These are phyloP conservation scores for Diplazon laetatorius DNA, from an alignment of 2,888 invertebrate genomes.

Conservation along the genomic window DNA sequence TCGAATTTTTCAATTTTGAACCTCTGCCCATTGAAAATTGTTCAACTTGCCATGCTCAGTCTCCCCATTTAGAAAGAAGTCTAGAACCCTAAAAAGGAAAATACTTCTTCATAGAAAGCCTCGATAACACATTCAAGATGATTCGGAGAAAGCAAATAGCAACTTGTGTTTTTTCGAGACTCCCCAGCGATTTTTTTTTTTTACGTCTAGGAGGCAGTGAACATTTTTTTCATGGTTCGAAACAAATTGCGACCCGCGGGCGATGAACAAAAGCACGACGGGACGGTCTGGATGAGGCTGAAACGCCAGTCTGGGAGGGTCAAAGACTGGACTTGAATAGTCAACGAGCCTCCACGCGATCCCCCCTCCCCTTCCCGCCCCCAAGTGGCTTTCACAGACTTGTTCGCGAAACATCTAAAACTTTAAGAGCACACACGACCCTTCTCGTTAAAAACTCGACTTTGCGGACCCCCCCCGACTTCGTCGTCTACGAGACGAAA, in stretches of 20 bases:
- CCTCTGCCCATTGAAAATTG: too few relatives aligned
- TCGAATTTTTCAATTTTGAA: too few relatives aligned
- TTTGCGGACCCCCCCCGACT: background rate
- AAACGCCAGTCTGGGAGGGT: slow-evolving; percentile 32
- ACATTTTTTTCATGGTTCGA: slow-evolving; percentile 20
- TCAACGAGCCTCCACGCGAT: slow-evolving; percentile 31
- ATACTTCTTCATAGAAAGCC: too few relatives aligned
- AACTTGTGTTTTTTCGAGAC: background rate
- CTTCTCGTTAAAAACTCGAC: slow-evolving; percentile 9
- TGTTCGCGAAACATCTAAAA: slow-evolving; percentile 18
- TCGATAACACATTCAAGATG: too few relatives aligned
- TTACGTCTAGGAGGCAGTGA: background rate
- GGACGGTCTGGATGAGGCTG: slow-evolving; percentile 31
- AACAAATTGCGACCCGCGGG: background rate
- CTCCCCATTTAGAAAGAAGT: too few relatives aligned
- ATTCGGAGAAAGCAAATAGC: too few relatives aligned
- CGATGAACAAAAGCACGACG: slow-evolving; percentile 15
- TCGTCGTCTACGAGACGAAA: background rate
- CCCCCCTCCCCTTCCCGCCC: too few relatives aligned
- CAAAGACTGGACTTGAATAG: slow-evolving; percentile 50
- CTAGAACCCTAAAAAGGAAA: too few relatives aligned
- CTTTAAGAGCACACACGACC: slow-evolving; percentile 20
- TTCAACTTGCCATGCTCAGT: too few relatives aligned
- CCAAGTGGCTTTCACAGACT: slow-evolving; percentile 34
- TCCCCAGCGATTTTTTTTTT: background rate